Evolutionary conservation across 1,140 invertebrate genomes (phyloP).

Genomic region (Drosophila insularis): DNA sequence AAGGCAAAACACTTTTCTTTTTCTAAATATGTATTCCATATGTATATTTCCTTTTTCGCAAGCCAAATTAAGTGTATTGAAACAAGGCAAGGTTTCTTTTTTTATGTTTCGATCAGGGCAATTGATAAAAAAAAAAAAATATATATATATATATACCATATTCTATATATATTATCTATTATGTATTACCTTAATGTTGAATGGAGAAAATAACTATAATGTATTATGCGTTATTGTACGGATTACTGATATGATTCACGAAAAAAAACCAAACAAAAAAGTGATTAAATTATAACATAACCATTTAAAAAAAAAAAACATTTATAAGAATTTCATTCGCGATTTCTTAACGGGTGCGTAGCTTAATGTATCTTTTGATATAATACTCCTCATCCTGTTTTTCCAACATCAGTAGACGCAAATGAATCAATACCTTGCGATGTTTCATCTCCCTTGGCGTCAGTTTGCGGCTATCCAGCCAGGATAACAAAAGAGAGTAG

Average conservation of each 20-base stretch:
- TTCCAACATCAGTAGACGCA: constrained; percentile 36
- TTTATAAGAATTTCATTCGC: not conserved
- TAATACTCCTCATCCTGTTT: constrained; percentile 36
- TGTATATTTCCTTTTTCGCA: not conserved
- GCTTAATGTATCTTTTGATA: constrained; percentile 34
- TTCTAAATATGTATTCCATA: not conserved
- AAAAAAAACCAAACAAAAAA: constrained; percentile 40
- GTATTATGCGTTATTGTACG: not conserved
- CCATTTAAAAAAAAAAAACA: not conserved
- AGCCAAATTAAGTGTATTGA: not conserved
- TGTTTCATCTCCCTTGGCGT: constrained; percentile 16
- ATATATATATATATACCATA: constrained; percentile 7
- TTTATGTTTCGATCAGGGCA: not conserved
- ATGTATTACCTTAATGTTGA: constrained; percentile 4
- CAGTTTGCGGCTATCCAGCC: constrained; percentile 23
- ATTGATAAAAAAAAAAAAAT: not conserved
- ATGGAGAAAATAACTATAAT: not conserved
- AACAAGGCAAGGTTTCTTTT: not conserved
- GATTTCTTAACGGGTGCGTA: constrained; percentile 27
- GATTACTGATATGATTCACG: not conserved
- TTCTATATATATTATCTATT: constrained; percentile 1
- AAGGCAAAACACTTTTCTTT: too few relatives aligned
- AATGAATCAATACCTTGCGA: constrained; percentile 9
- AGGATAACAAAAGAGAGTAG: constrained; percentile 3
- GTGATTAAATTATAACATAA: constrained; percentile 24